Evolutionary conservation across 2,888 invertebrate genomes (phyloP).

Genomic region (Acrocyrtus sp.): DNA sequence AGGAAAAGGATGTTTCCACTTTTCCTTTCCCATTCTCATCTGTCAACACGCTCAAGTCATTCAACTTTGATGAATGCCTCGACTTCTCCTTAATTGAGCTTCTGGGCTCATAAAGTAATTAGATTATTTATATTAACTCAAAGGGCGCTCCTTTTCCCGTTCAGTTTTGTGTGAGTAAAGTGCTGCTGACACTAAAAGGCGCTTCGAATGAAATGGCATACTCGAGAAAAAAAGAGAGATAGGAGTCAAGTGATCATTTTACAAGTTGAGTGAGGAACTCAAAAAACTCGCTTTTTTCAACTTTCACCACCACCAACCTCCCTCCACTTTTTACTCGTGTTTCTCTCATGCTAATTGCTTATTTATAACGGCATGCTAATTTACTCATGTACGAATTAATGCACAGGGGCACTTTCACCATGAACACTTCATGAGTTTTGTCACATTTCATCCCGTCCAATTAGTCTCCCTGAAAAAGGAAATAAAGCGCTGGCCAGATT

Average conservation of each 20-base stretch:
- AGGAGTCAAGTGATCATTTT: constrained; percentile 18
- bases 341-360: constrained; percentile 43
- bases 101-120: constrained; percentile 51
- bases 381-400: constrained; percentile 2
- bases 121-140: constrained; percentile 37
- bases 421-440: too few relatives aligned
- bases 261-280: constrained; percentile 24
- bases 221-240: too few relatives aligned
- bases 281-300: too few relatives aligned
- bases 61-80: constrained; percentile 45
- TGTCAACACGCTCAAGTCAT: constrained; percentile 42
- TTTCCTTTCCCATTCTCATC: constrained; percentile 4
- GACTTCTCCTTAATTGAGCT: constrained; percentile 51
- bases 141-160: too few relatives aligned
- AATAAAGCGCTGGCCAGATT: too few relatives aligned
- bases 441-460: too few relatives aligned
- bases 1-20: neutral
- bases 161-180: too few relatives aligned
- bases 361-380: constrained; percentile 43
- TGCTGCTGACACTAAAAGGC: too few relatives aligned
- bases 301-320: too few relatives aligned
- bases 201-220: too few relatives aligned
- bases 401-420: too few relatives aligned
- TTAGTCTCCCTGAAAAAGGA: too few relatives aligned
- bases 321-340: constrained; percentile 34